Evolutionary conservation across 2,888 invertebrate species (phyloP), one percentile per base, ranked within the genome.

Genomic region (Mesoligia furuncula): DNA sequence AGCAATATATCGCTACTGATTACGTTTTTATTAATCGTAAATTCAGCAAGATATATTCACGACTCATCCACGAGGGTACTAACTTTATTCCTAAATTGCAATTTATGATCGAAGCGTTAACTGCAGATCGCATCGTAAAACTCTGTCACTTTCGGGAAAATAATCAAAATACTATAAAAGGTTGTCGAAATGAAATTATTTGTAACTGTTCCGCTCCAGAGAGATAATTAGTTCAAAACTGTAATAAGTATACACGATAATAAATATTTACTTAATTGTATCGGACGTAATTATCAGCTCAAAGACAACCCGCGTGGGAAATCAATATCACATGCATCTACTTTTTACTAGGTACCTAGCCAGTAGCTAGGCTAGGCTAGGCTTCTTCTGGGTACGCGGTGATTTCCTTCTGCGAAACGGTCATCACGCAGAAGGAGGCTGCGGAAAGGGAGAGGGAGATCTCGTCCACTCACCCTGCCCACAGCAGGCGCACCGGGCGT

Each of bases 1-100:
- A 31, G n/a, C 71, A 61, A 83, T 80, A 85, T 85, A 84, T 83
- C 68, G 85, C 83, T 87, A 80, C 88, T 81, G 86, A 87, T 88
- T 83, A 83, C 72, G 73, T 75, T 90, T 88, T 89, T 87, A 89
- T 84, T 85, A 82, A 77, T 85, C 87, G 82, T 92, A 90, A 91
- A 91, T 89, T 85, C 70, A 70, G 48, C 64, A 85, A 83, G 82
- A 89, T 87, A 88, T 88, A 81, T 88, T 87, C 87, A 84, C 86
- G 86, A 82, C 82, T 85, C 87, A 85, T 86, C 83, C 73, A 77
- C 73, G 68, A 80, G 73, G 77, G 80, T 76, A 84, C 77, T 74
- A 71, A 81, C 80, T 85, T 87, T 84, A 87, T 83, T 80, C 87
- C 87, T 84, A 92, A 90, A 91, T 92, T 89, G 88, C 89, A 92